Percentiles rank a stretch among this genome's conserved stretches.
These are phyloP conservation scores for Astatoreochromis straeleni DNA, from an alignment of 2,113 vertebrate genomes.

Conservation along the genomic window DNA sequence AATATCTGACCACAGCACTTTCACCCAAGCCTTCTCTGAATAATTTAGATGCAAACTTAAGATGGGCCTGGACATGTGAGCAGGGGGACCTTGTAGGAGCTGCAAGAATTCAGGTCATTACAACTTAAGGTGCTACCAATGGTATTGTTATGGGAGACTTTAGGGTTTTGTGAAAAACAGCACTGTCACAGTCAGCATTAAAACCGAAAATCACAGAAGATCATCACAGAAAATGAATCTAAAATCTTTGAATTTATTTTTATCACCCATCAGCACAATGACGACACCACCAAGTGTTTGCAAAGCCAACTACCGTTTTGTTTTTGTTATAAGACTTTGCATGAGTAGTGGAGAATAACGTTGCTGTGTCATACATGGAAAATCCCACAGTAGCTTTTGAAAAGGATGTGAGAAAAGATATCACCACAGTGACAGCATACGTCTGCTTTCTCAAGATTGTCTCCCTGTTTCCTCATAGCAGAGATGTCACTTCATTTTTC, in stretches of 20 bases:
- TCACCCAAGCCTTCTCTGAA: background rate
- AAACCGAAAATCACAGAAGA: background rate
- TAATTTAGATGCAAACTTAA: background rate
- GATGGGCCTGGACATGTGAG: background rate
- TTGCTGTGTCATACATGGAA: background rate
- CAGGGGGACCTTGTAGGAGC: background rate
- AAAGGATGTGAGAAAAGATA: background rate
- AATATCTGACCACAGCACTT: background rate
- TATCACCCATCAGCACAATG: background rate
- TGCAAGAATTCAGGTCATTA: background rate
- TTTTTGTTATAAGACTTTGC: background rate
- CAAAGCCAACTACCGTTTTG: background rate
- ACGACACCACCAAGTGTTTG: background rate
- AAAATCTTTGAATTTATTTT: background rate
- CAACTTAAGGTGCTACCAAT: background rate
- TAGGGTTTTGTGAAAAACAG: background rate
- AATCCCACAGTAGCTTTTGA: background rate
- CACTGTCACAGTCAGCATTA: background rate
- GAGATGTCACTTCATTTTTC: background rate
- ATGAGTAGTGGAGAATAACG: background rate
- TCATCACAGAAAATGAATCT: background rate
- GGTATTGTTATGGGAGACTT: background rate
- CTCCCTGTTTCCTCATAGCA: slow-evolving; percentile 1
- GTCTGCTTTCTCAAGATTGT: background rate
- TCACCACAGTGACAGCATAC: background rate